Base-by-base conservation (phyloP, 2,888 invertebrate genomes). In the Axea sp. region DNA sequence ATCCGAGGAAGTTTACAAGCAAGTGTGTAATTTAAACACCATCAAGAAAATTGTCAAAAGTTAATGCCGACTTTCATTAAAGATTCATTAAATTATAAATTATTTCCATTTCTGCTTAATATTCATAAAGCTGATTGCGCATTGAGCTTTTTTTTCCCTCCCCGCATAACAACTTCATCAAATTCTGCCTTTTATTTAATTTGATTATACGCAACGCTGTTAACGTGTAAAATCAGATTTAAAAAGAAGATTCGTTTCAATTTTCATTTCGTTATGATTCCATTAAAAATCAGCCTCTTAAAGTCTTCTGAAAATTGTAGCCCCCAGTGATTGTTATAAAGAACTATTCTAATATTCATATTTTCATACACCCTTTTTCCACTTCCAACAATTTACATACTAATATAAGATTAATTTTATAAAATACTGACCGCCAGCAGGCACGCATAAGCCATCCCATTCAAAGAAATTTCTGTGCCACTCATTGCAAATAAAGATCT, bases 321-420 rank as follows among this genome's bases (percentile, higher is more conserved):
- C 65, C 65, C 17, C 14, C 11, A 45, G 65, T 37, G 24, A 37
- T 31, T 5, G 30, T 60, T 19, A 33, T 43, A 62, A 59, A 60
- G 28, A 60, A 60, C 59, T 11, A 69, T 53, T 53, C 69, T 45
- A 69, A 62, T 47, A 45, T 55, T 28, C 35, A 41, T 45, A 37
- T 37, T 62, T 59, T 59, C 33, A 35, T 43, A 57, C 26, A 24
- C 51, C 45, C 28, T 12, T 41, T 41, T 43, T 28, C n/a, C 49
- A 28, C 45, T 53, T 55, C 26, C 26, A 57, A 68, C 55, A 55
- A 60, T 60, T 69, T 60, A 45, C 69, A 60, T 62, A 60, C 62
- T 62, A 60, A 60, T 55, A 47, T 35, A 47, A 47, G 49, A 51
- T 71, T 51, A 47, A 57, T 71, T 62, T 62, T 55, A 62, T 62